Evolutionary conservation across 2,797 vertebrate genomes (phyloP), one percentile per base, ranked within the genome.

Genomic region (Distichodus sexfasciatus): DNA sequence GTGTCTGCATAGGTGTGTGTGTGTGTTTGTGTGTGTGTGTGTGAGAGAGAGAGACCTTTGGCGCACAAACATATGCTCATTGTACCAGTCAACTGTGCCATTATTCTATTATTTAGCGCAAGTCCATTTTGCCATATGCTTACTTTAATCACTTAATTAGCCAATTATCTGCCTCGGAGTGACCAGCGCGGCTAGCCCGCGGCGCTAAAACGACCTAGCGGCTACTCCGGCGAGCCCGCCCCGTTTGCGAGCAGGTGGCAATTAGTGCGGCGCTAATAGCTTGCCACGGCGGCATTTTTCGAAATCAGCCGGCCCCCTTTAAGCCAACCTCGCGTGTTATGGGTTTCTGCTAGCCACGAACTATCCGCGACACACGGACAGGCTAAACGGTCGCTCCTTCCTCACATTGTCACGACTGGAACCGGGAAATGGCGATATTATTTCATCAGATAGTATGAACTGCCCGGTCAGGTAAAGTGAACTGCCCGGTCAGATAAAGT

Each of bases 51-150:
- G n/a, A n/a, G n/a, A n/a, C 7, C 36, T 46, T 24, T 64, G 41
- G 47, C 48, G 31, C 38, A 19, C 5, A 31, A 66, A 44, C 71
- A 72, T 72, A 72, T 72, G 71, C 29, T 53, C 63, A 4, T 53
- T 33, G 17, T 26, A 54, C 24, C 48, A 54, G 33, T 53, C 63
- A 66, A 54, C 46, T n/a, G 15, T 38, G n/a, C 44, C 19, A 53
- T 66, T 70, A 63, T 66, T 66, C 53, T 2, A 66, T 66, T 53
- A 65, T 72, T 69, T 62, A 66, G 50, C 63, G 64, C 19, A n/a
- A 73, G 17, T 46, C 51, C 17, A 41, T 51, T 66, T 67, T 46
- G 54, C 70, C 73, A 79, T 73, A 70, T 76, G 77, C 53, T 71
- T 63, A 51, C 36, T 44, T 57, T 58, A 67, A 72, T 53, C 55